phyloP scores from a whole-genome alignment of 2,113 vertebrate species.

The Dromiciops gliroides region DNA sequence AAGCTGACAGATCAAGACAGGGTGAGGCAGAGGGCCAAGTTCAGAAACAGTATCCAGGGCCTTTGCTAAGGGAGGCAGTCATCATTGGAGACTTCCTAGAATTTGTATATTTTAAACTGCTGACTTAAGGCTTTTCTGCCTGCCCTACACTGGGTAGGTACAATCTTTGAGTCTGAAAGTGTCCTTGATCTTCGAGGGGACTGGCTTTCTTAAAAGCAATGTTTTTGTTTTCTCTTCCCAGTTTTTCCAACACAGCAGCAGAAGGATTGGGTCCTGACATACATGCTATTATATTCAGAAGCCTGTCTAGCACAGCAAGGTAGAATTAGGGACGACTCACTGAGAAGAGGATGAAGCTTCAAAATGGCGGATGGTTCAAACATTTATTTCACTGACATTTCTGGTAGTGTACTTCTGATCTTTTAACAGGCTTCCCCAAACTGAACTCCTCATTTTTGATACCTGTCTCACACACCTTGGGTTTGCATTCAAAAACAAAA shows the following conservation, averaged over 20 bases:
- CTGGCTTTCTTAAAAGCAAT: not conserved
- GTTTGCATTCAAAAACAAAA: not conserved
- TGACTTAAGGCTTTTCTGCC: not conserved
- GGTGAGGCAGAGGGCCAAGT: not conserved
- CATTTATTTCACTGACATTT: not conserved
- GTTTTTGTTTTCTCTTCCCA: not conserved
- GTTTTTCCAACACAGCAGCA: not conserved
- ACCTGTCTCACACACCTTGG: not conserved
- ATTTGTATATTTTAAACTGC: not conserved
- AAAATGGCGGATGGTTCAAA: not conserved
- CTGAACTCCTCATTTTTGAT: not conserved
- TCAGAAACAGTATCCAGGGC: not conserved
- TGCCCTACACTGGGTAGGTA: not conserved
- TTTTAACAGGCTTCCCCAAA: not conserved
- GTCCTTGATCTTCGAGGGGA: not conserved
- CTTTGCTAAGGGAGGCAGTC: not conserved
- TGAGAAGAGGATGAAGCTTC: not conserved
- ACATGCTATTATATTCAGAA: not conserved
- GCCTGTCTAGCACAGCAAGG: not conserved
- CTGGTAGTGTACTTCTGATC: not conserved
- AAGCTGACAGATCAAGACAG: not conserved
- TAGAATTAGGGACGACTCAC: not conserved
- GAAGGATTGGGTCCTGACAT: not conserved
- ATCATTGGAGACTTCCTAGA: not conserved
- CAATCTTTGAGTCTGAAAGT: not conserved